Percentiles rank a stretch among this genome's conserved stretches.
phyloP scores from a whole-genome alignment of 2,797 vertebrate genomes.

The Leptodactylus fallax region DNA sequence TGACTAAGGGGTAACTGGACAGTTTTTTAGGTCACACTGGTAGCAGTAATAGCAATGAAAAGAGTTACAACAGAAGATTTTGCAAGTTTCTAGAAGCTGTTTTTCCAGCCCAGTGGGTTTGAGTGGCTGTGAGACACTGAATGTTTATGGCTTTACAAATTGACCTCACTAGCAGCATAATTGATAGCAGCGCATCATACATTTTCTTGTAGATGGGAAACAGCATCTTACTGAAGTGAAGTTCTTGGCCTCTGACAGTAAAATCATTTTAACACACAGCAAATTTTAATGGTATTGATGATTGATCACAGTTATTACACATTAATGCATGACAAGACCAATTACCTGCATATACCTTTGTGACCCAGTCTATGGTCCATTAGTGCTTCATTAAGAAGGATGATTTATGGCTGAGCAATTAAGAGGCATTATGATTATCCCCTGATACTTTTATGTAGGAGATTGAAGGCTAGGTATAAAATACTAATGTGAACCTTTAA shows the following conservation, averaged over 20 bases:
- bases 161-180: slow-evolving; percentile 55
- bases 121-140: slow-evolving; percentile 33
- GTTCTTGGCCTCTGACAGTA: slow-evolving; percentile 61
- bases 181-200: slow-evolving; percentile 56
- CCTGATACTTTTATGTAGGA: slow-evolving; percentile 37
- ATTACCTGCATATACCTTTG: slow-evolving; percentile 54
- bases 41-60: neutral
- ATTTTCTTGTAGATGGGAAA: slow-evolving; percentile 58
- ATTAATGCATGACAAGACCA: slow-evolving; percentile 57
- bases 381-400: slow-evolving; percentile 63
- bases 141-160: slow-evolving; percentile 55
- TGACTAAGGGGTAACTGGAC: neutral
- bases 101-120: neutral
- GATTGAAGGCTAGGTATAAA: slow-evolving; percentile 46
- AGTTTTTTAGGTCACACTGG: neutral
- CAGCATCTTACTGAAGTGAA: slow-evolving; percentile 54
- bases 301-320: slow-evolving; percentile 47
- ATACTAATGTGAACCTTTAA: slow-evolving; percentile 37
- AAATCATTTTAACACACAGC: slow-evolving; percentile 58
- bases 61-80: neutral
- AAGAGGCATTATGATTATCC: slow-evolving; percentile 59
- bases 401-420: slow-evolving; percentile 62
- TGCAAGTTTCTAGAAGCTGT: neutral
- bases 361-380: slow-evolving; percentile 62
- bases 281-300: slow-evolving; percentile 61